Evolutionary conservation across 1,140 invertebrate genomes (phyloP).

Genomic region (Diorhabda sublineata): DNA sequence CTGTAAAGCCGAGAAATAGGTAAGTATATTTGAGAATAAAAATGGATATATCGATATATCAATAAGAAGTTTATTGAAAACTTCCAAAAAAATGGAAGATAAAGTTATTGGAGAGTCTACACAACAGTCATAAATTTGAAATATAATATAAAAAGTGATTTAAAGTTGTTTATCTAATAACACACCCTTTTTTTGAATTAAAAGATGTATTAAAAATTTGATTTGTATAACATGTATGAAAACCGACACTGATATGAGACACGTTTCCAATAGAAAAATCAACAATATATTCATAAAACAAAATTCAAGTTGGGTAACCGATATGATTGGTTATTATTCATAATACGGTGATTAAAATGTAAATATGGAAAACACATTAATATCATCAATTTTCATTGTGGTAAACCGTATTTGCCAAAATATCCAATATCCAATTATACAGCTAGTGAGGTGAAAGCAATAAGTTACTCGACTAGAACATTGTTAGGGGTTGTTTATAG

Average conservation of each 20-base stretch:
- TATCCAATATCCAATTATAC: constrained; percentile 1
- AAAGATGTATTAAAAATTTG: too few relatives aligned
- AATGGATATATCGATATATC: too few relatives aligned
- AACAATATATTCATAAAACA: neutral
- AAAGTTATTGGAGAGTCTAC: too few relatives aligned
- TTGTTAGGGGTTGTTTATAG: neutral
- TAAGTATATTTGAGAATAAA: too few relatives aligned
- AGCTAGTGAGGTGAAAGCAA: constrained; percentile 1
- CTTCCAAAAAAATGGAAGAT: too few relatives aligned
- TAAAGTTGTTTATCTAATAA: too few relatives aligned
- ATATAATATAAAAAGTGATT: too few relatives aligned
- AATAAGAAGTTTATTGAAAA: too few relatives aligned
- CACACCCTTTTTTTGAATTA: too few relatives aligned
- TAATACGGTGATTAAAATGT: constrained; percentile 3
- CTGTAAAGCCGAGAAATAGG: too few relatives aligned
- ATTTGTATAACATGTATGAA: too few relatives aligned
- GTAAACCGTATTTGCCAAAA: neutral
- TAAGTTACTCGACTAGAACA: neutral
- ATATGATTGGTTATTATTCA: neutral
- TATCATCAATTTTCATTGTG: constrained; percentile 2
- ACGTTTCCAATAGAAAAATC: neutral
- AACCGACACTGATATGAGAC: neutral
- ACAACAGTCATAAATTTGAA: too few relatives aligned
- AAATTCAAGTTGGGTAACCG: neutral
- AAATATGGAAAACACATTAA: neutral